These are phyloP conservation scores for Hippoglossus stenolepis DNA, from an alignment of 2,113 vertebrate species.

Conservation along the genomic window DNA sequence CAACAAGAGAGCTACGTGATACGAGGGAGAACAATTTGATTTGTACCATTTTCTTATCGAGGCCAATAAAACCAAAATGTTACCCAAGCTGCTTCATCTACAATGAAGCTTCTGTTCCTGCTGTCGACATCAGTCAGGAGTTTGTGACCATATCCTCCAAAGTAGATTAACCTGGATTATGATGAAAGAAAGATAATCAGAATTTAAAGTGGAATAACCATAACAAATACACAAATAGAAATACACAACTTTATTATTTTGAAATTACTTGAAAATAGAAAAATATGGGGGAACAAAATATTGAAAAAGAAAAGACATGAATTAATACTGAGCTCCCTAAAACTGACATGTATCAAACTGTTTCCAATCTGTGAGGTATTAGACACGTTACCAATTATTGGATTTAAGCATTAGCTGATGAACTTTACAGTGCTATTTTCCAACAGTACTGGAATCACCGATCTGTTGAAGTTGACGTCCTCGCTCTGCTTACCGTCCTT, in stretches of 20 bases:
- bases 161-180: slow-evolving; percentile 89
- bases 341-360: not conserved
- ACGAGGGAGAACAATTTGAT: not conserved
- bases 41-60: not conserved
- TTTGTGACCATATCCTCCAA: slow-evolving; percentile 96
- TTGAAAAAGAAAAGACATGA: no score
- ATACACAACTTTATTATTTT: no score
- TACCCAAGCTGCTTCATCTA: slow-evolving; percentile 96
- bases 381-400: not conserved
- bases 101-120: slow-evolving; percentile 87
- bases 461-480: not conserved
- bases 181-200: not conserved
- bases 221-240: not conserved
- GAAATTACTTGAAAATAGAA: no score
- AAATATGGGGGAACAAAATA: no score
- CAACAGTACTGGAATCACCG: not conserved
- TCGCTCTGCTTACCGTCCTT: slow-evolving; percentile 82
- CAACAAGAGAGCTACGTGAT: not conserved
- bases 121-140: slow-evolving; percentile 84
- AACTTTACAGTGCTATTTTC: not conserved
- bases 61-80: not conserved
- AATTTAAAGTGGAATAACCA: not conserved
- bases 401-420: not conserved
- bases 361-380: no score
- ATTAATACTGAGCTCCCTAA: no score